Base-by-base conservation (phyloP, 2,888 invertebrate species). In the Anoplius nigerrimus region DNA sequence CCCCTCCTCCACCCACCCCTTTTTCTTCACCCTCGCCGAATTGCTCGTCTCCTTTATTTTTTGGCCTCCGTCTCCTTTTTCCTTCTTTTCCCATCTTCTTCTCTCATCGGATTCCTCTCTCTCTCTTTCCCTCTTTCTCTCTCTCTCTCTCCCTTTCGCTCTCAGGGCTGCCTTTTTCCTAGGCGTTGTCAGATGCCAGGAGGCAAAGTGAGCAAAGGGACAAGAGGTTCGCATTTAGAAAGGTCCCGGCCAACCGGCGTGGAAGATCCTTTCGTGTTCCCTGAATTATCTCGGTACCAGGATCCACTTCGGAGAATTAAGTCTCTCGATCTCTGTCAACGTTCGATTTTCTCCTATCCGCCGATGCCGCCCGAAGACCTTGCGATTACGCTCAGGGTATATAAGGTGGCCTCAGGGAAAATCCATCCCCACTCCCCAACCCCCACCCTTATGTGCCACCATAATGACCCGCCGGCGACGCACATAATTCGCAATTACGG, bases 11-110 rank as follows among this genome's bases (percentile, higher is more conserved):
- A 46, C 65, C 55, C 62, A 54, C 53, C 60, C 54, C 64, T 55
- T 45, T n/a, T 64, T 53, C 62, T 53, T 61, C 20, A 57, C 59
- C 54, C 22, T 22, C 27, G 1, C 20, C 61, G 43, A n/a, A 13
- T 53, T 21, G 53, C 21, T 63, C 63, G 61, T 59, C 70, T 62
- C 62, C 63, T 66, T 71, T 66, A 53, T 62, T 66, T 59, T 52
- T 58, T 61, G 56, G 55, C 57, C 22, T 65, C 51, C 45, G 58
- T 55, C 58, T 66, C 53, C 46, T 43, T 18, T 43, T 34, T 24
- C 45, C 42, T 48, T n/a, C 21, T 20, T 43, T 48, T 27, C 21
- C 18, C 15, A n/a, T n/a, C n/a, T n/a, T n/a, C n/a, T n/a, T n/a
- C n/a, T n/a, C n/a, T n/a, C n/a, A n/a, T 51, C 52, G 22, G 42